A percentile compares a stretch with the other conserved stretches of the same genome.
Conservation (phyloP, 2,797 vertebrate genomes). For the Poeciliopsis paucimaculata region DNA sequence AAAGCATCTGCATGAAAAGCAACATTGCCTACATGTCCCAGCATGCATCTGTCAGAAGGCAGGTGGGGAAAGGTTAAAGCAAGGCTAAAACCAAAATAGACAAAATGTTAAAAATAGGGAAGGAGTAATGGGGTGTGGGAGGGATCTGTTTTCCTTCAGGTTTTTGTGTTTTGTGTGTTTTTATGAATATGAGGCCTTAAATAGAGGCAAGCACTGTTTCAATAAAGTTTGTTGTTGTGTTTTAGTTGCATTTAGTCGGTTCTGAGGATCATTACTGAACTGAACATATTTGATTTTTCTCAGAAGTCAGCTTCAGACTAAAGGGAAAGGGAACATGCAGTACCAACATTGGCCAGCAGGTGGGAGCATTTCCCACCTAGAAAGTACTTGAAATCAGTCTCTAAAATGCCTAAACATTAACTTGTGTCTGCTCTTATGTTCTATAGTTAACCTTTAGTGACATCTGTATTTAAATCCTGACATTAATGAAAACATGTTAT, state of each 20-base stretch:
- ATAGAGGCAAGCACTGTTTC: conserved; percentile 56
- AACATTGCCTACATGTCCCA: conserved; percentile 55
- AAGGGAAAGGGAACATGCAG: conserved; percentile 15
- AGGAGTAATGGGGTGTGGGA: not conserved
- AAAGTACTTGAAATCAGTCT: not conserved
- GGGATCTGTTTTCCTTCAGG: conserved; percentile 37
- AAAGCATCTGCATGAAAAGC: conserved; percentile 46
- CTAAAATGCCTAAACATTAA: conserved; percentile 10
- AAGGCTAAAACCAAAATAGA: conserved; percentile 31
- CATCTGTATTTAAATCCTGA: conserved; percentile 38
- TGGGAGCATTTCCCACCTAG: conserved; percentile 10
- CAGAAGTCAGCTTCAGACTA: conserved; percentile 24
- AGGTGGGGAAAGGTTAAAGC: conserved; percentile 27
- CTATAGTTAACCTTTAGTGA: conserved; percentile 43
- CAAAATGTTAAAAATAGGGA: not conserved
- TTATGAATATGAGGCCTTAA: conserved; percentile 60
- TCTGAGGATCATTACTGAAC: conserved; percentile 18
- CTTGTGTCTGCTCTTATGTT: conserved; percentile 42
- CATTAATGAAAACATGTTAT: conserved; percentile 36
- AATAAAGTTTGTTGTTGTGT: conserved; percentile 38
- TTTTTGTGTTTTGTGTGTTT: conserved; percentile 39
- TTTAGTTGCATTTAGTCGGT: conserved; percentile 47
- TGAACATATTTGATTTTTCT: not conserved
- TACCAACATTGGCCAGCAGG: conserved; percentile 36
- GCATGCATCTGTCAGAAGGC: conserved; percentile 66